Base-by-base conservation (phyloP, 1,140 invertebrate genomes). In the Hesperophylax magnus region DNA sequence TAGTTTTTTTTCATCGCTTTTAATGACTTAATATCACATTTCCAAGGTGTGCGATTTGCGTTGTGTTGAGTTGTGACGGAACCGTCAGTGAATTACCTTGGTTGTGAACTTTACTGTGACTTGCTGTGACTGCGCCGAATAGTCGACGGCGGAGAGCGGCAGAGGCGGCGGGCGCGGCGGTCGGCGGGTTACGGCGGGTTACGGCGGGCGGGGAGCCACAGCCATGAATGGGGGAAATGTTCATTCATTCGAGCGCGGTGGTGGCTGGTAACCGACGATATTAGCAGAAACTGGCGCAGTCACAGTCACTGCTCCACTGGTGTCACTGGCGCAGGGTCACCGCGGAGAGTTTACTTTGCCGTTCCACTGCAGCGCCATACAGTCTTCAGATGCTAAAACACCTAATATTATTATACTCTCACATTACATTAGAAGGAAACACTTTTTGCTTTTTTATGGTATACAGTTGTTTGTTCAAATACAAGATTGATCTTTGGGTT, bases 141-240 rank as follows among this genome's bases (percentile, higher is more conserved):
- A 47, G 39, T 9, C 1, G 39, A 47, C 39, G 39, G 34, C 34
- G 7, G 7, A 8, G 34, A 11, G 39, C 61, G 61, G 61, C 15
- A 39, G 34, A 39, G 18, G 14, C 60, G 60, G 14, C 24, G 5
- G 6, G 22, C n/a, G n/a, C 22, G 18, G 60, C n/a, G 9, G 60
- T n/a, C n/a, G 17, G 17, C 60, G 18, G 60, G 4, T 3, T 7
- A 7, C 60, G 60, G 60, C 3, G 20, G 11, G 24, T 17, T 22
- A 27, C 27, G n/a, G 47, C 34, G 39, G 39, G 20, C 18, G 31
- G 18, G n/a, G n/a, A 17, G 20, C 7, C 8, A 20, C 39, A 53
- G 47, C 69, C 69, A 72, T 72, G 69, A 72, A 72, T 72, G 69
- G 69, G 69, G 47, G 47, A 72, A 72, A 72, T 7, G 63, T 47